phyloP scores from a whole-genome alignment of 2,888 invertebrate genomes.

The Colostygia pectinataria region DNA sequence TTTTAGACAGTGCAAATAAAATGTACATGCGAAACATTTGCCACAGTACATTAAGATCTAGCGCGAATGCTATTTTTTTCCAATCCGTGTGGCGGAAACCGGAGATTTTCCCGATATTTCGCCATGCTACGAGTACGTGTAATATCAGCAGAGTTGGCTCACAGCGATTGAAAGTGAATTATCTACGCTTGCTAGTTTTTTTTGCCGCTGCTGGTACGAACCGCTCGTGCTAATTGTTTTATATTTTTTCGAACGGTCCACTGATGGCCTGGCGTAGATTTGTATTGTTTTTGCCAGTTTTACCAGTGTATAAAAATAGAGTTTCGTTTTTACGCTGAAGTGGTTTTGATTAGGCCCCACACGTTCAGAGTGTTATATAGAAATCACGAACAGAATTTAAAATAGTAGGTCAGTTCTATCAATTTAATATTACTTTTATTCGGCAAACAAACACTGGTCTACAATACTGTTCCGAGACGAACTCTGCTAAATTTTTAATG shows the following conservation, averaged over 20 bases:
- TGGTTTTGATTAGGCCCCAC: conserved; percentile 14
- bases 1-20: too few relatives aligned
- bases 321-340: conserved; percentile 15
- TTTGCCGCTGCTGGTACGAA: conserved; percentile 37
- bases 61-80: conserved; percentile 13
- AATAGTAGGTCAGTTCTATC: too few relatives aligned
- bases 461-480: conserved; percentile 41
- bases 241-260: conserved; percentile 32
- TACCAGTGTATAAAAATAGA: conserved; percentile 14
- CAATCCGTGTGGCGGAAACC: conserved; percentile 19
- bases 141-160: conserved; percentile 47
- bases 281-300: conserved; percentile 55
- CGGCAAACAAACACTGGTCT: conserved; percentile 26
- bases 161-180: conserved; percentile 69
- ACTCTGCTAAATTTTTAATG: conserved; percentile 70
- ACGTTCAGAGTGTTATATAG: too few relatives aligned
- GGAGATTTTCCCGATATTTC: conserved; percentile 27
- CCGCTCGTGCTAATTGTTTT: conserved; percentile 33
- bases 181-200: conserved; percentile 53
- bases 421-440: conserved; percentile 23
- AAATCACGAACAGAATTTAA: too few relatives aligned
- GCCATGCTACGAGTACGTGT: conserved; percentile 49
- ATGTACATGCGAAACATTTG: background rate
- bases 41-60: conserved; percentile 4
- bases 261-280: conserved; percentile 41